Evolutionary conservation across 2,888 invertebrate species (phyloP).

Genomic region (Drosophila phalerata): DNA sequence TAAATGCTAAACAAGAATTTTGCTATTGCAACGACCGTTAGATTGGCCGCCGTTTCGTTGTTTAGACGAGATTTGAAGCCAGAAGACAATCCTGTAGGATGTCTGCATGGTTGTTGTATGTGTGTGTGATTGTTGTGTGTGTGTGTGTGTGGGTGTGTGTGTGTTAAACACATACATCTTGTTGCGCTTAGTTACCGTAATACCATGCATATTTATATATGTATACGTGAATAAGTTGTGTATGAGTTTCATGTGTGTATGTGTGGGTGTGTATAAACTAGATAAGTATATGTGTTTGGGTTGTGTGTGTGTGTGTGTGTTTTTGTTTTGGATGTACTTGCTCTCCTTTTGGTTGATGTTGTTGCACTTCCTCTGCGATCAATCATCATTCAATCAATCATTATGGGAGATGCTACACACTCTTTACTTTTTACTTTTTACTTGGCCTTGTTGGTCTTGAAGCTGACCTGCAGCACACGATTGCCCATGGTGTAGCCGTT

Average conservation of each 20-base stretch:
- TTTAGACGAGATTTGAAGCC: constrained; percentile 63
- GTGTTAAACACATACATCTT: constrained; percentile 70
- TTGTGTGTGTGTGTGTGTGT: constrained; percentile 25
- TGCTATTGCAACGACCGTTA: constrained; percentile 68
- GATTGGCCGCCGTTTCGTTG: constrained; percentile 53
- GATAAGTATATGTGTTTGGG: constrained; percentile 48
- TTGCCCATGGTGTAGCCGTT: constrained; percentile 98
- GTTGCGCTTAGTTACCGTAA: constrained; percentile 74
- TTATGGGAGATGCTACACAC: not conserved
- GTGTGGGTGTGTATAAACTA: constrained; percentile 46
- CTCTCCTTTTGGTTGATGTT: constrained; percentile 7
- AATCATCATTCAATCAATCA: not conserved
- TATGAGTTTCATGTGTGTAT: constrained; percentile 1
- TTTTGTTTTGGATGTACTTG: constrained; percentile 23
- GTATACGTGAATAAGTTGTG: constrained; percentile 54
- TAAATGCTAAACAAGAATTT: constrained; percentile 78
- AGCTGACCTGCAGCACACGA: constrained; percentile 98
- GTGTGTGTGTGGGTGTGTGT: constrained; percentile 27
- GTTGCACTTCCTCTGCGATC: constrained; percentile 17
- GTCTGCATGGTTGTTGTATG: constrained; percentile 23
- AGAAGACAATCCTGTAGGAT: constrained; percentile 7
- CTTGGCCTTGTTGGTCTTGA: constrained; percentile 95
- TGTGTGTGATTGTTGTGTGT: constrained; percentile 30
- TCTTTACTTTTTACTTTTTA: constrained; percentile 84
- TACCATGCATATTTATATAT: constrained; percentile 78